Evolutionary conservation across 2,113 vertebrate genomes (phyloP), one percentile per base, ranked within the genome.

Genomic region (Delphinus delphis): DNA sequence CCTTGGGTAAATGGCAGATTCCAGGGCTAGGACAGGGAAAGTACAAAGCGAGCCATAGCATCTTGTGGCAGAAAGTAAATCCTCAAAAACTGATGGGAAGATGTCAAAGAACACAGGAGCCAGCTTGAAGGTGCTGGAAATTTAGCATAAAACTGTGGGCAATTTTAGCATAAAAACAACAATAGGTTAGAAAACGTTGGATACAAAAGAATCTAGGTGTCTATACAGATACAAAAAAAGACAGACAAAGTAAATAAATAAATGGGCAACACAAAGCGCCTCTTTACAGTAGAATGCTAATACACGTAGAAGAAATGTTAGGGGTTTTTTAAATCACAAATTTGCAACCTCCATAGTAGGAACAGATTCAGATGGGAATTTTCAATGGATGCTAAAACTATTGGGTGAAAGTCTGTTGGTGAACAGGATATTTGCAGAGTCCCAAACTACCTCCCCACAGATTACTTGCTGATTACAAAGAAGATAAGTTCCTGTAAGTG

Each of bases 371-470:
- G 87, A 79, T 55, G 23, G 8, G 21, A 76, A 26, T 92, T 83
- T 83, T 92, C 79, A 55, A 7, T 55, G 85, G 77, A 44, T 36
- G 25, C 36, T 90, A 60, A 94, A 95, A 93, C 88, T 88, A 74
- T 25, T 21, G 20, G 25, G 58, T 92, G 67, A 60, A 83, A 90
- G 38, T 41, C 11, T 95, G 14, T 80, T 84, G 33, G 63, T 41
- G n/a, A 94, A 58, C 8, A 95, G 20, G 36, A 5, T 76, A 50
- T 26, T 85, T 82, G 41, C 18, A 95, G 36, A 67, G 18, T 58
- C 28, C 89, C 73, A n/a, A 68, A 36, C 26, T 82, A 38, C 58
- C 70, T 94, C 28, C 62, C 58, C 70, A 67, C 8, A 74, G 74
- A 70, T 92, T 93, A 92, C 31, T 44, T 86, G 63, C 87, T 87